Conservation (phyloP, 2,888 invertebrate genomes). For the Diaphora mendica region DNA sequence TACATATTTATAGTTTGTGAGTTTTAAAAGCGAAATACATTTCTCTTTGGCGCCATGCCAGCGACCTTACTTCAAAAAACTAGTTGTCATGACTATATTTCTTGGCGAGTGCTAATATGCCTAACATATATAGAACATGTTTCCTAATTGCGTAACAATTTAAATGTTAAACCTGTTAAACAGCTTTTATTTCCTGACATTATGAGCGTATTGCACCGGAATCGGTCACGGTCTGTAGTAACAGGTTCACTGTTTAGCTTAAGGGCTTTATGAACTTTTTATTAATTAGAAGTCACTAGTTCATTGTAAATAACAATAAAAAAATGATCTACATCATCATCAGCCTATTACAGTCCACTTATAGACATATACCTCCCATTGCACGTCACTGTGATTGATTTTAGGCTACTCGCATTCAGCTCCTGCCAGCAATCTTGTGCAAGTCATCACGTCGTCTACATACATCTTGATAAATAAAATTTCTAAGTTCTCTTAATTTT, state of each 20-base stretch:
- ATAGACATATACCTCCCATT: no score
- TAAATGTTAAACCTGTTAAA: neutral
- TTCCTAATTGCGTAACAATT: neutral
- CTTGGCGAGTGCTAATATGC: neutral
- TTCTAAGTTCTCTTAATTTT: no score
- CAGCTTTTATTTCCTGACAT: constrained; percentile 1
- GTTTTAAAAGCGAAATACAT: neutral
- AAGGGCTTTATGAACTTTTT: neutral
- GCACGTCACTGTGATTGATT: no score
- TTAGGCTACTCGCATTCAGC: no score
- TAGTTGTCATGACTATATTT: neutral
- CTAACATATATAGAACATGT: neutral
- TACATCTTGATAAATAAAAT: no score
- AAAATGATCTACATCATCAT: no score
- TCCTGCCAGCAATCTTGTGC: no score
- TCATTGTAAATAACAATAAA: neutral
- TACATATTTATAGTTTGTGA: neutral
- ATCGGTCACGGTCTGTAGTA: neutral
- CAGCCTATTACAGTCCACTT: no score
- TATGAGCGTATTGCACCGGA: neutral
- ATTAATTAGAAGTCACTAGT: neutral
- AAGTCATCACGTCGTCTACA: no score
- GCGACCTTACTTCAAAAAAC: neutral
- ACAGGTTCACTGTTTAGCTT: neutral
- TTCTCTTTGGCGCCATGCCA: neutral